Conservation (phyloP, 2,888 invertebrate species). For the Drosophila koepferae region DNA sequence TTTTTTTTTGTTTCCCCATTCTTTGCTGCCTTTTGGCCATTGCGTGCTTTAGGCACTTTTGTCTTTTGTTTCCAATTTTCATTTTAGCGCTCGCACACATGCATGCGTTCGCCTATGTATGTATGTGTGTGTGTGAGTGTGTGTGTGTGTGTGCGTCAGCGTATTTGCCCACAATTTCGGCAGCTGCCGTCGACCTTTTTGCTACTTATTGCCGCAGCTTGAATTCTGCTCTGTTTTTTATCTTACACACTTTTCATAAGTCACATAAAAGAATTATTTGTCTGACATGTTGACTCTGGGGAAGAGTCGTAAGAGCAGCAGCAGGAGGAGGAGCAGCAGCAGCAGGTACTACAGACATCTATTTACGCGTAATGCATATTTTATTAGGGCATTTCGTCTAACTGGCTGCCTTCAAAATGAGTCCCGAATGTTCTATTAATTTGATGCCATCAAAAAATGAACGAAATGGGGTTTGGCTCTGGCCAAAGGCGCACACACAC, state of each 20-base stretch:
- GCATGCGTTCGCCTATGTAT: not conserved
- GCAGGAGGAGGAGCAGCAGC: not conserved
- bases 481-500: constrained; percentile 15
- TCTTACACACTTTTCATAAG: constrained; percentile 56
- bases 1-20: not conserved
- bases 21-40: constrained; percentile 32
- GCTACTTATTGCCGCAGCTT: constrained; percentile 14
- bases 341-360: constrained; percentile 47
- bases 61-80: constrained; percentile 69
- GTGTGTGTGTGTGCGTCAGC: constrained; percentile 27
- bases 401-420: constrained; percentile 26
- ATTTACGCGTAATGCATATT: constrained; percentile 71
- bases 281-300: constrained; percentile 62
- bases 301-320: not conserved
- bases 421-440: constrained; percentile 52
- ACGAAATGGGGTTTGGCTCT: not conserved
- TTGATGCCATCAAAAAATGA: constrained; percentile 28
- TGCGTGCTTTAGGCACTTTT: constrained; percentile 69
- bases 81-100: constrained; percentile 42
- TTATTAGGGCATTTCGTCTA: constrained; percentile 65
- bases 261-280: constrained; percentile 74
- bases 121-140: not conserved
- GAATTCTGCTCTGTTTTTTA: constrained; percentile 1
- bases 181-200: constrained; percentile 33
- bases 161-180: constrained; percentile 43